Percentiles rank a stretch among this genome's conserved stretches.
Evolutionary conservation across 2,888 invertebrate genomes (phyloP).

Genomic region (Lapara coniferarum): DNA sequence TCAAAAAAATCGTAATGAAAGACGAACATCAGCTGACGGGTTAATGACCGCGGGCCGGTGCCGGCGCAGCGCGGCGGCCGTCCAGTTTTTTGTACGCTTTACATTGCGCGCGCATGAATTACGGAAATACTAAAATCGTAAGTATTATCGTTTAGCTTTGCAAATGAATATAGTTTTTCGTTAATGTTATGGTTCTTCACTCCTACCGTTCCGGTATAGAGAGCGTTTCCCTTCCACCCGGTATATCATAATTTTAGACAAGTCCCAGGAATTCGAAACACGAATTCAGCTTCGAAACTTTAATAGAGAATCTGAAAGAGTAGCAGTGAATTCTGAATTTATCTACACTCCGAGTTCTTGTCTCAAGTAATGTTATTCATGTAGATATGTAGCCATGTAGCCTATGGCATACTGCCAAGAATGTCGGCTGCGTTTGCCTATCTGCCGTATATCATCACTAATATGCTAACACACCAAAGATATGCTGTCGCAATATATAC

Average conservation of each 20-base stretch:
- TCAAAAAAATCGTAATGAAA: too few species aligned
- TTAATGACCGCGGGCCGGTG: too few species aligned
- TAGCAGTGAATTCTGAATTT: slow-evolving; percentile 35
- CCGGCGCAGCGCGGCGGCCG: too few species aligned
- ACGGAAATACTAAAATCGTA: too few species aligned
- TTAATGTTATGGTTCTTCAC: too few species aligned
- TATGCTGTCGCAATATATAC: slow-evolving; percentile 30
- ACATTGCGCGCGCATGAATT: too few species aligned
- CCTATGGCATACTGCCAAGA: slow-evolving; percentile 47
- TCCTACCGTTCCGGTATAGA: too few species aligned
- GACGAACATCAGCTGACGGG: too few species aligned
- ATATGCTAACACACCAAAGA: slow-evolving; percentile 21
- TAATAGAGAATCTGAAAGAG: slow-evolving; percentile 9
- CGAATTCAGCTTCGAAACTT: not conserved
- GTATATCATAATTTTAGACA: not conserved
- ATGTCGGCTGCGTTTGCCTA: slow-evolving; percentile 39
- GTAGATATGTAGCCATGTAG: slow-evolving; percentile 34
- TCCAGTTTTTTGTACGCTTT: too few species aligned
- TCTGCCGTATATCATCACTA: slow-evolving; percentile 31
- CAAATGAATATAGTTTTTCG: too few species aligned
- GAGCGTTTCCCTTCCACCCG: too few species aligned
- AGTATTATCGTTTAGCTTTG: too few species aligned
- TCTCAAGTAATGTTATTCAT: slow-evolving; percentile 42
- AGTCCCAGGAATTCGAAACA: not conserved
- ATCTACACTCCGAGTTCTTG: slow-evolving; percentile 36